Evolutionary conservation across 1,140 invertebrate genomes (phyloP), one percentile per base, ranked within the genome.

Genomic region (Anthonomus grandis): DNA sequence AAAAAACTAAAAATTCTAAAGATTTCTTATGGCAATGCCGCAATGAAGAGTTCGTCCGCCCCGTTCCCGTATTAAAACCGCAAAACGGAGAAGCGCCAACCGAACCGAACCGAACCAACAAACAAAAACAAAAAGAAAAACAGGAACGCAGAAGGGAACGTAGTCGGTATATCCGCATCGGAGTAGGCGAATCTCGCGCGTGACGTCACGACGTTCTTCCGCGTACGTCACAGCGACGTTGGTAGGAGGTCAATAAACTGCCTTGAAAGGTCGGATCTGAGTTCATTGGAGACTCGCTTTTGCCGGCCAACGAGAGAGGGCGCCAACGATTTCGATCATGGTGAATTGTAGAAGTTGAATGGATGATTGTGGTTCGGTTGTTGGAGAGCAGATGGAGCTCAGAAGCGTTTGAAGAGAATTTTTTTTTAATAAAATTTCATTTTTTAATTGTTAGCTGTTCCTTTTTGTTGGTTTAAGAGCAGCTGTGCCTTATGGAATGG

Each of bases 171-270:
- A n/a, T n/a, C 62, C 62, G 65, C 66, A n/a, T n/a, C n/a, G 38
- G 34, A 50, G 47, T 50, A 67, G 64, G 65, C 63, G 62, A 57
- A 34, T 34, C 42, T 60, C 62, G 59, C 57, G 58, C n/a, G 47
- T 71, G 64, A 71, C 69, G 68, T 71, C 64, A 67, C 51, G 12
- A 45, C 59, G n/a, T 66, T 66, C 69, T 71, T 71, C 69, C 69
- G 69, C 37, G 54, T 69, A 71, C 69, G 69, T 71, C 69, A 71
- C 60, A 25, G n/a, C n/a, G n/a, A n/a, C n/a, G n/a, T n/a, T n/a
- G n/a, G n/a, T n/a, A 60, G 42, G 47, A 22, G 69, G 67, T 68
- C 68, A 71, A 70, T 71, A 71, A 71, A 71, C 69, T 68, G 66
- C 69, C 69, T 71, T 71, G 69, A 65, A 71, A 71, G 69, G 69